A percentile compares a stretch with the other conserved stretches of the same genome.
Conservation (phyloP, 2,797 vertebrate genomes). For the Fratercula arctica region DNA sequence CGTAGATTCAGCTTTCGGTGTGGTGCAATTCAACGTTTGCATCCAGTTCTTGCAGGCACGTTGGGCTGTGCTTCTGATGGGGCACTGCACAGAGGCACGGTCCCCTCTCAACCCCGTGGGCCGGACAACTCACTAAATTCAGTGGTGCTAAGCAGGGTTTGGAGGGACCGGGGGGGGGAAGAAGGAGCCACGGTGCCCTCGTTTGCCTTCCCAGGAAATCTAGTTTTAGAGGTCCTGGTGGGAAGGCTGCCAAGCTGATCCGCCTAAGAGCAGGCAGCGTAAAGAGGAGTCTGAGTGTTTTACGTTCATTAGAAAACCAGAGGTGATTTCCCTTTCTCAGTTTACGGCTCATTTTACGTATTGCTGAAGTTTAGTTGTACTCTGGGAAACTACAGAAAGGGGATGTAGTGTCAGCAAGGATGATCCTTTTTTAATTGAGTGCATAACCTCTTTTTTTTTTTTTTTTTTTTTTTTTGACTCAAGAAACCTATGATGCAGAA, state of each 20-base stretch:
- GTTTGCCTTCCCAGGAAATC: background rate
- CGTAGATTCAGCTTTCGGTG: rapidly evolving
- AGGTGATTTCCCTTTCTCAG: background rate
- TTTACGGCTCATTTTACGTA: background rate
- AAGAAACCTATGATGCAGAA: background rate
- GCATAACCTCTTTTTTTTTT: background rate
- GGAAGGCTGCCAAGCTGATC: background rate
- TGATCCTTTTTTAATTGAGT: background rate
- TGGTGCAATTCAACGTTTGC: background rate
- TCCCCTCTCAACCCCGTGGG: rapidly evolving
- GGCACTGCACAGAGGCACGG: rapidly evolving
- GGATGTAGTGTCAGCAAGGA: background rate
- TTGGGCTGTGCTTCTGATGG: background rate
- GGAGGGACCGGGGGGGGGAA: rapidly evolving
- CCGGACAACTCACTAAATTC: rapidly evolving
- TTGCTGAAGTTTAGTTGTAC: background rate
- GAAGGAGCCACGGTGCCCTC: background rate
- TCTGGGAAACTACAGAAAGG: background rate
- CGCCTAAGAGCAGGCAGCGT: rapidly evolving
- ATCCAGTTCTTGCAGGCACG: background rate
- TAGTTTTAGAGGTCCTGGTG: background rate
- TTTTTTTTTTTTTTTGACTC: background rate
- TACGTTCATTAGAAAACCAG: background rate
- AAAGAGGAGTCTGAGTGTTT: background rate
- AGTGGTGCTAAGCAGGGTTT: background rate